Percentiles rank a stretch among this genome's conserved stretches.
Conservation (phyloP, 1,140 invertebrate genomes). For the Lanistes nyassanus region DNA sequence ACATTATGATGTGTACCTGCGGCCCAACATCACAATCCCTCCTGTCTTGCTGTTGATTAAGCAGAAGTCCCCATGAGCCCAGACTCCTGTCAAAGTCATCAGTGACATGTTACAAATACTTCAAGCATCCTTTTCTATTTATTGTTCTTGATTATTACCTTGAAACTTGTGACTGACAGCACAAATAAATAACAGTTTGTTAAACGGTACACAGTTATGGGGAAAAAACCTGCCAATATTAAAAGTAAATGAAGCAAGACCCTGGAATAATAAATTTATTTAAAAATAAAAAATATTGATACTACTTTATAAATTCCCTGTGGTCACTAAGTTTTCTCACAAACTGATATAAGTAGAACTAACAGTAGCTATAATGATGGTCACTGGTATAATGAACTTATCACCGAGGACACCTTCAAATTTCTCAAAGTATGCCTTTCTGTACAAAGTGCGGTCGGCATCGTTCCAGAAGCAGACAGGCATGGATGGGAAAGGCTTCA, state of each 20-base stretch:
- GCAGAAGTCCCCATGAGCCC: conserved; percentile 74
- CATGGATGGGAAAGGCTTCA: conserved; percentile 74
- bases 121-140: neutral
- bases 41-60: conserved; percentile 69
- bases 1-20: conserved; percentile 57
- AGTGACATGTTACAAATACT: neutral
- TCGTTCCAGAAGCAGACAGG: conserved; percentile 74
- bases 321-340: no score
- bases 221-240: no score
- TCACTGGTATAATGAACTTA: neutral
- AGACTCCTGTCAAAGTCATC: conserved; percentile 62
- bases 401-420: conserved; percentile 58
- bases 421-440: conserved; percentile 72
- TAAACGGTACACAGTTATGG: no score
- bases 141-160: neutral
- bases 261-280: no score
- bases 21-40: conserved; percentile 72
- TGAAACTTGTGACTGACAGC: no score
- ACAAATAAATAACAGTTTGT: no score
- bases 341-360: no score
- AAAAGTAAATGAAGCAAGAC: no score
- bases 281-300: no score
- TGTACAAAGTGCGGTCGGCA: conserved; percentile 68
- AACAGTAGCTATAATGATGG: no score
- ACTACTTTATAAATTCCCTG: no score